These are phyloP conservation scores for Elachura formosa DNA, from an alignment of 2,113 vertebrate species.

Conservation along the genomic window DNA sequence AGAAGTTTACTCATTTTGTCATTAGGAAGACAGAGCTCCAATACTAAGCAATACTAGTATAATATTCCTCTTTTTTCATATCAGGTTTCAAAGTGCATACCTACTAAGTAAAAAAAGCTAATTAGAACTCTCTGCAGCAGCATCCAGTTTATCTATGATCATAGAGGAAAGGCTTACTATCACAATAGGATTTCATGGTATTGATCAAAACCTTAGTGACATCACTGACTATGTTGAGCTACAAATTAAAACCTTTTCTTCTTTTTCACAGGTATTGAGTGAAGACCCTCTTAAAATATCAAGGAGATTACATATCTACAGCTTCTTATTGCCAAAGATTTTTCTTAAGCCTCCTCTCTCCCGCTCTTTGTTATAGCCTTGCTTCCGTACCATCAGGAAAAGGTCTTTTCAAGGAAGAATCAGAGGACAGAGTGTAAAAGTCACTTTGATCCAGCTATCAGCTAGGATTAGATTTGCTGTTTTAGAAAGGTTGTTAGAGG, in stretches of 20 bases:
- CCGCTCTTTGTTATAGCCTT: neutral
- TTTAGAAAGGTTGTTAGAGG: neutral
- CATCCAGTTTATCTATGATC: neutral
- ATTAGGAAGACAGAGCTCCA: neutral
- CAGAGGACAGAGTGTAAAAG: neutral
- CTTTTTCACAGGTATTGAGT: neutral
- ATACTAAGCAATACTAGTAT: neutral
- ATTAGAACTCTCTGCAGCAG: neutral
- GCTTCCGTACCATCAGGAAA: neutral
- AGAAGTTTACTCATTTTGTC: neutral
- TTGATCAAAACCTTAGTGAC: neutral
- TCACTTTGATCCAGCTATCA: neutral
- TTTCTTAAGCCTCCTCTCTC: neutral
- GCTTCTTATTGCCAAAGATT: neutral
- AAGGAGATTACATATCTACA: neutral
- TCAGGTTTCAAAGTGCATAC: neutral
- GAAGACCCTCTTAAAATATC: neutral
- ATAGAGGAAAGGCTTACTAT: neutral
- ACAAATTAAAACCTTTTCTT: neutral
- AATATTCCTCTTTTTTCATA: neutral
- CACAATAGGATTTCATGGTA: neutral
- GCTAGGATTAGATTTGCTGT: neutral
- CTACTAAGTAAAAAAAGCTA: neutral
- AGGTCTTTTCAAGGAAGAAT: neutral
- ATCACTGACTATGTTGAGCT: neutral